These are phyloP conservation scores for Dioctria rufipes DNA, from an alignment of 2,888 invertebrate genomes.

Conservation along the genomic window DNA sequence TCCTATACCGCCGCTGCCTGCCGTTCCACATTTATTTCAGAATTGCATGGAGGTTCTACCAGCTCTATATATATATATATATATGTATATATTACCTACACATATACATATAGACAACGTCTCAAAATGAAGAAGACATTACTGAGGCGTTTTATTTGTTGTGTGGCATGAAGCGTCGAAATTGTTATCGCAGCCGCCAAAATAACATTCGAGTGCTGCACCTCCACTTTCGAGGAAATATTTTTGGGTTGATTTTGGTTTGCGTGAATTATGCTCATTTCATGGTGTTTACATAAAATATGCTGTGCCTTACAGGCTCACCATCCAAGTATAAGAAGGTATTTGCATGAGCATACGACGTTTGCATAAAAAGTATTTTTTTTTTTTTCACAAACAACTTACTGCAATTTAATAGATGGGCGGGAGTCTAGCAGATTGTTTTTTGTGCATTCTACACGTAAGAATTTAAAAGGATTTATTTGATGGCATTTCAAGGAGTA, in stretches of 20 bases:
- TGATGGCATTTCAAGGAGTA: no score
- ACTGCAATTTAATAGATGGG: neutral
- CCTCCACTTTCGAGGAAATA: slow-evolving; percentile 30
- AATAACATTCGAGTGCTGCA: slow-evolving; percentile 47
- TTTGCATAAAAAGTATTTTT: slow-evolving; percentile 48
- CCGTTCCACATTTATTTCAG: neutral
- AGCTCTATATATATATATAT: no score
- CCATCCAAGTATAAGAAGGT: neutral
- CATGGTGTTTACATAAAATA: slow-evolving; percentile 54
- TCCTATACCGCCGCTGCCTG: neutral
- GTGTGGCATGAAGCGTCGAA: slow-evolving; percentile 39
- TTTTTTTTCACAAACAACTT: slow-evolving; percentile 28
- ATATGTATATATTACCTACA: no score
- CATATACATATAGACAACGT: neutral
- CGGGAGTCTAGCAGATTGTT: no score
- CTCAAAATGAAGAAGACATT: slow-evolving; percentile 20
- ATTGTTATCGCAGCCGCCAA: slow-evolving; percentile 54
- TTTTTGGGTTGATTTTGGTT: slow-evolving; percentile 50
- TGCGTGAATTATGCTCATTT: slow-evolving; percentile 55
- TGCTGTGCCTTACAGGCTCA: slow-evolving; percentile 14
- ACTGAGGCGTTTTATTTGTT: slow-evolving; percentile 17
- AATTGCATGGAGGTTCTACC: no score
- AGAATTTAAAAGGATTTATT: no score
- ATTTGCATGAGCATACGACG: slow-evolving; percentile 44
- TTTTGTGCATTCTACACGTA: no score